These are phyloP conservation scores for Meghimatium bilineatum DNA, from an alignment of 2,888 invertebrate genomes.

Conservation along the genomic window DNA sequence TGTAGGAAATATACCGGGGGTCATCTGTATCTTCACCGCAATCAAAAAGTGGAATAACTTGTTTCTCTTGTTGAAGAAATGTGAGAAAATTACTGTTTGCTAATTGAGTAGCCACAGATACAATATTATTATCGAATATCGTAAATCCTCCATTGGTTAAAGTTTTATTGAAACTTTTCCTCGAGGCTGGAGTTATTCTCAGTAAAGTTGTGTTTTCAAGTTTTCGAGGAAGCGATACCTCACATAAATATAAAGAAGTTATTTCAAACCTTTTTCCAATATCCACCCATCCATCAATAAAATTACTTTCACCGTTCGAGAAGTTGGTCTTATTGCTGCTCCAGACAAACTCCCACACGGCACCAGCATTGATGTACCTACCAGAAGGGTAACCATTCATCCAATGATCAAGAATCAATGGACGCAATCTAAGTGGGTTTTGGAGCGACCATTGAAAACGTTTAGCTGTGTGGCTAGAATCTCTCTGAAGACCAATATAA, in stretches of 20 bases:
- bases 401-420: background rate
- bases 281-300: background rate
- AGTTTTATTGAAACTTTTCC: background rate
- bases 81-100: background rate
- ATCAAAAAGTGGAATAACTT: background rate
- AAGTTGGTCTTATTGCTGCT: background rate
- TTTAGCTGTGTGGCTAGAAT: background rate
- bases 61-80: background rate
- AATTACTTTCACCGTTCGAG: background rate
- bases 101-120: background rate
- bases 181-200: background rate
- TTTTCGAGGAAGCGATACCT: background rate
- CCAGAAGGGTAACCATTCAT: constrained; percentile 2
- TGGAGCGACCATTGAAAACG: background rate
- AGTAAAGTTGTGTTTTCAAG: background rate
- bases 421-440: background rate
- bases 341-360: background rate
- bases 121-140: background rate
- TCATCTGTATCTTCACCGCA: background rate
- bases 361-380: background rate
- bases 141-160: background rate
- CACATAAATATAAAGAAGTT: background rate
- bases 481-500: background rate
- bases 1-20: background rate
- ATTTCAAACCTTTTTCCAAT: background rate